Base-by-base conservation (phyloP, 2,888 invertebrate genomes). In the Heliconius hortense region DNA sequence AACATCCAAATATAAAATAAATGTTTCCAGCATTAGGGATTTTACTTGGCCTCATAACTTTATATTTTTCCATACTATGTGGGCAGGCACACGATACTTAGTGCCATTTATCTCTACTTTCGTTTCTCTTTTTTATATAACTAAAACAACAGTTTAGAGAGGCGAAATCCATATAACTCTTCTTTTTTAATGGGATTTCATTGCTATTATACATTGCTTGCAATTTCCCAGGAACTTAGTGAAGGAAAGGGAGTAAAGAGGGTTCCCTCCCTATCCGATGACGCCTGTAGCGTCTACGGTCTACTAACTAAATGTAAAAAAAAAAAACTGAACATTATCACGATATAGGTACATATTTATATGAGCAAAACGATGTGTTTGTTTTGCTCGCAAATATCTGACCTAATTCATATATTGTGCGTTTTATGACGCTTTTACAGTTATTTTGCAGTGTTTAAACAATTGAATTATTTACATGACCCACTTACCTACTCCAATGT, bases 401-500 rank as follows among this genome's bases (percentile, higher is more conserved):
- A 56, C 31, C n/a, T 56, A 69, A 69, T 69, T 56, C 5, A 31
- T 56, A 28, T 15, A 35, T n/a, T n/a, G n/a, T n/a, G 56, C 13
- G 31, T 31, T 69, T 69, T 56, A 56, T n/a, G 53, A 69, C 24
- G 35, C 69, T 35, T 69, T 56, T 66, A 66, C 66, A 26, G 66
- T 66, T 66, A 66, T 66, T 43, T 43, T 66, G 39, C 39, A 18
- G 39, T 43, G 66, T 21, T 24, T 24, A 69, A 48, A 31, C 69
- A 69, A 56, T 69, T 69, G 31, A 24, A 31, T 69, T 56, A 69
- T 56, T 53, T 56, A 69, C 56, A n/a, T 56, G 69, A 31, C 31
- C 56, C 56, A 69, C 56, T 69, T 69, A 69, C 31, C 69, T 69
- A 69, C 56, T 53, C 31, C 24, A 35, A n/a, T 69, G 5, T n/a